Base-by-base conservation (phyloP, 2,888 invertebrate genomes). In the Heliconius hortense region DNA sequence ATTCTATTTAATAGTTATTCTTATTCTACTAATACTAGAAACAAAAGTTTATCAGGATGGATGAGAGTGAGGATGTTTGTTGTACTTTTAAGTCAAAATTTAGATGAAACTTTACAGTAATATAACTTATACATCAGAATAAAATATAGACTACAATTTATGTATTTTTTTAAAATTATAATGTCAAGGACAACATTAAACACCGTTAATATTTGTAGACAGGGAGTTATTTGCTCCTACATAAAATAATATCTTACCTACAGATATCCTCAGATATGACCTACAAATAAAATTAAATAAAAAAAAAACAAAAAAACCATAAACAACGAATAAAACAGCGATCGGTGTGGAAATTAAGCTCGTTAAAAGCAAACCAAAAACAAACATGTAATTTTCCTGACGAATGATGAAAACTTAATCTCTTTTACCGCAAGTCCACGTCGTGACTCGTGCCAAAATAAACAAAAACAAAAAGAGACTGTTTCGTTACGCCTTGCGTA, bases 381-480 rank as follows among this genome's bases (percentile, higher is more conserved):
- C 62, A 70, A 77, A 74, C 69, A 75, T 21, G 66, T 76, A 59
- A 76, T 75, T 76, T 75, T 66, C 68, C 78, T 77, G 78, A 79
- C 77, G 78, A 79, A 81, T 78, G 80, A 79, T 80, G 76, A 81
- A 80, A 78, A 77, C 76, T 78, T 79, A 77, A 80, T 80, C 79
- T 78, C 78, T 80, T 77, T 73, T 79, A 76, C 69, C 72, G 64
- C 72, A 64, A 43, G 74, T 63, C 43, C 60, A 72, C 77, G 56
- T 71, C 76, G 69, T 77, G 80, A 79, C 82, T 82, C 82, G 83
- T 83, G 85, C 84, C 83, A 85, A 84, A 81, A 81, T 82, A 86
- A 86, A 86, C 84, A 84, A 81, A 82, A 81, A 84, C 83, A 82
- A 80, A 81, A 84, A 81, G 80, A 74, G 78, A 79, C 80, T 79